Conservation (phyloP, 1,140 invertebrate genomes). For the Meloidogyne exigua region DNA sequence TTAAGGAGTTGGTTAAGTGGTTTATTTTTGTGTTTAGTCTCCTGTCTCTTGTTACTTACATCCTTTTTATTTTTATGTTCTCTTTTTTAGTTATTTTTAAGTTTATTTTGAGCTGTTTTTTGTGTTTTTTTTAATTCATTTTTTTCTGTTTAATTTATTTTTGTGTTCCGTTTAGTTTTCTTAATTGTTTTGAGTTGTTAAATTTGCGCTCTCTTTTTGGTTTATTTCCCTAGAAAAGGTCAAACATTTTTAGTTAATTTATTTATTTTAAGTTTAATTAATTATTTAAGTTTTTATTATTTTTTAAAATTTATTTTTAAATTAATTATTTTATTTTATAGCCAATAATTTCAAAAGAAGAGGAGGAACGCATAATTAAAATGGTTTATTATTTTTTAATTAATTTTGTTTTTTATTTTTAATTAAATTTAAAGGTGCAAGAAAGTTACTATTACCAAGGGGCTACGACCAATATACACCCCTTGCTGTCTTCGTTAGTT, state of each 20-base stretch:
- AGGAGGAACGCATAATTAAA: slow-evolving; percentile 69
- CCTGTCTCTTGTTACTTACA: too few relatives aligned
- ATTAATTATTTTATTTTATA: slow-evolving; percentile 48
- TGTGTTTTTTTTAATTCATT: too few relatives aligned
- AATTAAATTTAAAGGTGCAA: slow-evolving; percentile 10
- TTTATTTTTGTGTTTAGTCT: too few relatives aligned
- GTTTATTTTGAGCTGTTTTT: too few relatives aligned
- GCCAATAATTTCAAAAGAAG: slow-evolving; percentile 68
- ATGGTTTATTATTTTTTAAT: slow-evolving; percentile 13
- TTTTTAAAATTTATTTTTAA: slow-evolving; percentile 2
- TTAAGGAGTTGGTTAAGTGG: neutral
- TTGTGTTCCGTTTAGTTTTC: too few relatives aligned
- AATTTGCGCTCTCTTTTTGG: too few relatives aligned
- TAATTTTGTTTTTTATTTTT: neutral
- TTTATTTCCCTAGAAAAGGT: too few relatives aligned
- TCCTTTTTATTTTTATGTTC: too few relatives aligned
- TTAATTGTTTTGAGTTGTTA: too few relatives aligned
- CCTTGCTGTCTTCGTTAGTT: slow-evolving; percentile 94
- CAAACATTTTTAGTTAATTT: neutral
- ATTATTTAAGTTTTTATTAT: neutral
- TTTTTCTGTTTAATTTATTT: too few relatives aligned
- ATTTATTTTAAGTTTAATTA: neutral
- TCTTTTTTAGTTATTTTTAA: too few relatives aligned
- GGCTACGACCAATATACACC: slow-evolving; percentile 97
- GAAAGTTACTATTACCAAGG: slow-evolving; percentile 80